Evolutionary conservation across 2,888 invertebrate species (phyloP), one percentile per base, ranked within the genome.

Genomic region (Eupithecia abbreviata): DNA sequence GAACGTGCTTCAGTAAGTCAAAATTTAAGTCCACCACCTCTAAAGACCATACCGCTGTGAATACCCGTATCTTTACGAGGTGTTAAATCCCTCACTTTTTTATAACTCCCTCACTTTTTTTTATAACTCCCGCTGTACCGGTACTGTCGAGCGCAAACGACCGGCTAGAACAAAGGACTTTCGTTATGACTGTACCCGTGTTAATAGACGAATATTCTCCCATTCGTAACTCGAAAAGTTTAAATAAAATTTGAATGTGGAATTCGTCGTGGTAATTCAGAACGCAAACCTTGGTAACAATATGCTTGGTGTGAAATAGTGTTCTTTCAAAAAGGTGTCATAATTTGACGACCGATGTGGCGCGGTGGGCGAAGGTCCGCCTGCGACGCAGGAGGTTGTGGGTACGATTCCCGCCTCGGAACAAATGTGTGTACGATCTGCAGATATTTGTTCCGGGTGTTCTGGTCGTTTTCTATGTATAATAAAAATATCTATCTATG

Each of bases 51-150:
- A 85, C 85, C 90, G 88, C 86, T 85, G 85, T 86, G 88, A 88
- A 86, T 89, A 84, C 84, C 85, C 85, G 86, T 92, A 93, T 93
- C 91, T 92, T 92, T 92, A 93, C 89, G 92, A 93, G 92, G 92
- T 91, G 91, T 93, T 90, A 92, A 91, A 92, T 90, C 91, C 90
- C 89, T 88, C 90, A 89, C 86, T 91, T 92, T 91, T 91, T 90
- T 92, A 89, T 91, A 91, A 91, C 91, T 90, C 88, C 89, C 87
- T 30, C 30, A 30, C 30, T 30, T 30, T 91, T 91, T 91, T 91
- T 90, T 92, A 89, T 91, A 91, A 91, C 91, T 90, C 88, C 89
- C 87, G 87, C 90, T 90, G 87, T 85, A 88, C 13, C 88, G 91
- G 87, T 84, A 86, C 78, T 86, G 86, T 81, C 86, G 87, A 89